phyloP scores from a whole-genome alignment of 1,140 invertebrate genomes.

The Calephelis nemesis region DNA sequence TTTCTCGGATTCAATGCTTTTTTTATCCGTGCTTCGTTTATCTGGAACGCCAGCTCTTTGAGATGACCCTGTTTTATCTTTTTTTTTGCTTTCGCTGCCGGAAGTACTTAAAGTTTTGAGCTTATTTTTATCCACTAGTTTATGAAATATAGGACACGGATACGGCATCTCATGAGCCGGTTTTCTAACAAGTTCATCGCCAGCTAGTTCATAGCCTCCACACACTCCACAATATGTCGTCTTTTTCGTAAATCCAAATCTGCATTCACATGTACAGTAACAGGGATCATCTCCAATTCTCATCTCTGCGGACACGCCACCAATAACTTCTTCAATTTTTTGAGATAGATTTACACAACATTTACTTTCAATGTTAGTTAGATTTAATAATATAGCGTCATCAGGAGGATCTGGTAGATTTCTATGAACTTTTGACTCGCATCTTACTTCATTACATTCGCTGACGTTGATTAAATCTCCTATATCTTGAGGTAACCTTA shows the following conservation, averaged over 20 bases:
- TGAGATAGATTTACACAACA: constrained; percentile 47
- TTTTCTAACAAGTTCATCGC: constrained; percentile 46
- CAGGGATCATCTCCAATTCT: constrained; percentile 54
- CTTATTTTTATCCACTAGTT: constrained; percentile 60
- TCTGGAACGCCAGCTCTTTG: constrained; percentile 45
- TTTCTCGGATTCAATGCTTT: constrained; percentile 59
- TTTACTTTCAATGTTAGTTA: constrained; percentile 37
- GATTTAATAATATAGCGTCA: constrained; percentile 48
- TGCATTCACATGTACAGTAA: constrained; percentile 68
- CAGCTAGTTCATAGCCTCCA: constrained; percentile 58
- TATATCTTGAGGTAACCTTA: constrained; percentile 43
- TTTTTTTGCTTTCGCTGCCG: constrained; percentile 55
- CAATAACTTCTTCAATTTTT: constrained; percentile 49
- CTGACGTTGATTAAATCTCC: constrained; percentile 33
- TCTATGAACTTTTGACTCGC: constrained; percentile 41
- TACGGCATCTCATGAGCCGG: constrained; percentile 38
- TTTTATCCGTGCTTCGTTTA: constrained; percentile 40
- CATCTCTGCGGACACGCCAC: constrained; percentile 50
- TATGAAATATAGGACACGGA: constrained; percentile 66
- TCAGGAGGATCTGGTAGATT: constrained; percentile 40
- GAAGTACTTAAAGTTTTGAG: constrained; percentile 51
- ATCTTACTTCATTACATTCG: constrained; percentile 50
- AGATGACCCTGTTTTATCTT: constrained; percentile 36
- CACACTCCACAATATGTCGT: constrained; percentile 66
- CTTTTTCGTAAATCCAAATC: constrained; percentile 60